These are phyloP conservation scores for Episyrphus balteatus DNA, from an alignment of 1,140 invertebrate species.

Conservation along the genomic window DNA sequence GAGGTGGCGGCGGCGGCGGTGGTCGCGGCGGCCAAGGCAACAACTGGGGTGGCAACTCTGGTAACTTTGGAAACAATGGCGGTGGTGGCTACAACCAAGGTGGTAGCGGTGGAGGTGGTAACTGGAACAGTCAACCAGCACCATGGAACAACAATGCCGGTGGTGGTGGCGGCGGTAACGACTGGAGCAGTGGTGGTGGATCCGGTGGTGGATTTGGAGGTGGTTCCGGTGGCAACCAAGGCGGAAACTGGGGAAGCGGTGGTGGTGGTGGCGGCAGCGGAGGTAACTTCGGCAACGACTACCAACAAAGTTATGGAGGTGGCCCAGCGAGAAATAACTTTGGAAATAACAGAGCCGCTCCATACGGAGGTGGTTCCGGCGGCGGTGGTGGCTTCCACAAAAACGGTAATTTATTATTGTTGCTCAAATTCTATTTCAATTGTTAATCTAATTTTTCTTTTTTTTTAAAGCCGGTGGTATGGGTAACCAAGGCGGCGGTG, in stretches of 20 bases:
- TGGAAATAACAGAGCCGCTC: conserved; percentile 46
- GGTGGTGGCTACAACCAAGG: conserved; percentile 10
- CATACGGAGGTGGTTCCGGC: conserved; percentile 39
- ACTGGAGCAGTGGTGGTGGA: conserved; percentile 31
- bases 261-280: conserved; percentile 43
- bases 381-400: conserved; percentile 15
- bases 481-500: conserved; percentile 33
- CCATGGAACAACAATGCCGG: conserved; percentile 1
- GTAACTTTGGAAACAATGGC: conserved; percentile 3
- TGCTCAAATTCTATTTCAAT: background rate
- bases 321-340: conserved; percentile 52
- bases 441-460: background rate
- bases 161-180: conserved; percentile 7
- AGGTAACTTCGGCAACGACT: conserved; percentile 58
- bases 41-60: conserved; percentile 15
- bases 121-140: conserved; percentile 37
- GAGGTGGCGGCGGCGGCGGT: conserved; percentile 23
- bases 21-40: conserved; percentile 24
- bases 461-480: conserved; percentile 23
- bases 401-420: background rate
- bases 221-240: conserved; percentile 41
- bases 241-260: conserved; percentile 44
- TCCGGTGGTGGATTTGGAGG: conserved; percentile 30
- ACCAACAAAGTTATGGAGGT: conserved; percentile 63
- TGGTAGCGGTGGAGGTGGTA: conserved; percentile 33